Base-by-base conservation (phyloP, 1,140 invertebrate species). In the Batillaria attramentaria region DNA sequence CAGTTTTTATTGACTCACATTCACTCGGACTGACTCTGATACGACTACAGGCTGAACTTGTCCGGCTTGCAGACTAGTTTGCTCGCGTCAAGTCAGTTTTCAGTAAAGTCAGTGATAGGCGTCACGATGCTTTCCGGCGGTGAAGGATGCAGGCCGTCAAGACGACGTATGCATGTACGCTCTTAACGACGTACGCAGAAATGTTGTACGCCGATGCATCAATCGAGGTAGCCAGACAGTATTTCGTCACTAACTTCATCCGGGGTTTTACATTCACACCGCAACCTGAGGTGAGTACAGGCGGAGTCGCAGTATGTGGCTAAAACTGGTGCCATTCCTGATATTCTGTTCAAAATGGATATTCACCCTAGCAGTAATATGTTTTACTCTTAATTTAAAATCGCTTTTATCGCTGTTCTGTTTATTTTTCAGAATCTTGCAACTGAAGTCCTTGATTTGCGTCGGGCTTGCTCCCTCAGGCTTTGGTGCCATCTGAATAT, bases 401-500 rank as follows among this genome's bases (percentile, higher is more conserved):
- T 54, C 28, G 16, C 33, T 24, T 35, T n/a, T n/a, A 16, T 50
- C 20, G 1, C 28, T 28, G 20, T 2, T 57, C 57, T 39, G 33
- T 60, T 70, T 43, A 13, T 18, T n/a, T 75, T 75, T 62, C 73
- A 75, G 73, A 62, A 62, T 42, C n/a, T 75, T n/a, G 37, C 42
- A 28, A 50, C 18, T n/a, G 54, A 62, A 57, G 73, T 75, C 73
- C 73, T 75, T 75, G 24, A 41, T 75, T 37, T 62, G 42, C 54
- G 57, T 78, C 81, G 78, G 66, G 70, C 77, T 77, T 8, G 72
- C 66, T 68, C 62, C 76, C 73, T 70, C 60, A 43, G 70, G 70
- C 72, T 76, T 72, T 73, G 70, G 68, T 41, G 77, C 78, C 81
- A 85, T 57, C 57, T 24, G 28, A 75, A 75, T 54, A 50, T 75